Base-by-base conservation (phyloP, 2,797 vertebrate genomes). In the Sebastes nivosus region DNA sequence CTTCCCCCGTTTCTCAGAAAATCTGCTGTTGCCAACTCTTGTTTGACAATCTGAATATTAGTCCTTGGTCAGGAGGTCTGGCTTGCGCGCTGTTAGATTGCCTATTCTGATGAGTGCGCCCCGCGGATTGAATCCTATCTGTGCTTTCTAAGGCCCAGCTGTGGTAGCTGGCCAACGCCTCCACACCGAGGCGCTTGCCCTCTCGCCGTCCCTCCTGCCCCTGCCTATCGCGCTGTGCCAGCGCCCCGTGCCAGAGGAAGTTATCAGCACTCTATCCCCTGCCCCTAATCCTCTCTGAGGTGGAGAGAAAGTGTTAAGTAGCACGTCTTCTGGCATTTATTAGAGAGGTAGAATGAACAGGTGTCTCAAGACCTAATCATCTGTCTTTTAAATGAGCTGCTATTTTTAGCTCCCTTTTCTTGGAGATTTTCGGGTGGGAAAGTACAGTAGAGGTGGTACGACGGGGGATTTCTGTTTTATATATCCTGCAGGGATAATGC, bases 31-130 rank as follows among this genome's bases (percentile, higher is more conserved):
- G 92, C 93, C 91, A 94, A 92, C 79, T 82, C 85, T 86, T 91
- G 89, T 94, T 91, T 91, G 92, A 93, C 92, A 93, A 89, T 93
- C 82, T 88, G 91, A 94, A 94, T 94, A 92, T 92, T 91, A 92
- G 87, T 91, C 88, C 87, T 86, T 83, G 87, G 90, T 93, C 93
- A 91, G 91, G 86, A 90, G 87, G 89, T 87, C 84, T 87, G 82
- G 78, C 70, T 86, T 68, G 84, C 67, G 72, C 52, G 27, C 80
- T 84, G 86, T 90, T 91, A 85, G 82, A 92, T 91, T 88, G 82
- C 90, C 87, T 82, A 84, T 90, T 92, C 82, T 87, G 87, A 92
- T 91, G 91, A 90, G 86, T 81, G 81, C 66, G 75, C 81, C 83
- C 75, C 7, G 8, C 55, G 36, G 82, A 81, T 84, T 92, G 81